Percentiles rank a stretch among this genome's conserved stretches.
These are phyloP conservation scores for Vicugna pacos DNA, from an alignment of 2,113 vertebrate species.

Conservation along the genomic window DNA sequence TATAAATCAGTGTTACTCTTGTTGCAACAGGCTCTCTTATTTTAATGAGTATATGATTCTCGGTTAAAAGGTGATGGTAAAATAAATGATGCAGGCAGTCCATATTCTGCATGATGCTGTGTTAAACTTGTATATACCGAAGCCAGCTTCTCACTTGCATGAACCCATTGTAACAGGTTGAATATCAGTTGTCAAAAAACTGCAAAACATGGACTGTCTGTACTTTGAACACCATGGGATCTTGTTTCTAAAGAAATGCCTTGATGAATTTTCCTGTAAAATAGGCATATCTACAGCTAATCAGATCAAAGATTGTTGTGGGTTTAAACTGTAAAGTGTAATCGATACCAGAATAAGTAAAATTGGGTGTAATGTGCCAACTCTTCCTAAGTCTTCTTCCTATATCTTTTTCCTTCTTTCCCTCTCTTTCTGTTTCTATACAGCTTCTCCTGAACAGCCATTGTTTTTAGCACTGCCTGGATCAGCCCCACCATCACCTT, in stretches of 20 bases:
- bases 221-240: background rate
- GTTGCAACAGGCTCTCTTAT: background rate
- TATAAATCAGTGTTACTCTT: background rate
- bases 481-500: background rate
- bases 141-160: background rate
- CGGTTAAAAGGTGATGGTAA: background rate
- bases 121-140: background rate
- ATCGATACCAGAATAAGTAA: slow-evolving; percentile 29
- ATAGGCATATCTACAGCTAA: background rate
- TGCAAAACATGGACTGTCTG: background rate
- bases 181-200: background rate
- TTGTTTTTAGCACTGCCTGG: background rate
- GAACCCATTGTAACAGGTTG: background rate
- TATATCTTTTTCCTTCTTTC: background rate
- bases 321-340: slow-evolving; percentile 1
- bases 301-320: background rate
- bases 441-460: background rate
- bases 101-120: background rate
- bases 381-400: background rate
- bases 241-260: slow-evolving; percentile 23
- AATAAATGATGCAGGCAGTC: background rate
- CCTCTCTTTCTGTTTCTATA: background rate
- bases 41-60: background rate
- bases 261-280: background rate
- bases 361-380: background rate